phyloP scores from a whole-genome alignment of 2,797 vertebrate species.

The Leptoclinus maculatus region DNA sequence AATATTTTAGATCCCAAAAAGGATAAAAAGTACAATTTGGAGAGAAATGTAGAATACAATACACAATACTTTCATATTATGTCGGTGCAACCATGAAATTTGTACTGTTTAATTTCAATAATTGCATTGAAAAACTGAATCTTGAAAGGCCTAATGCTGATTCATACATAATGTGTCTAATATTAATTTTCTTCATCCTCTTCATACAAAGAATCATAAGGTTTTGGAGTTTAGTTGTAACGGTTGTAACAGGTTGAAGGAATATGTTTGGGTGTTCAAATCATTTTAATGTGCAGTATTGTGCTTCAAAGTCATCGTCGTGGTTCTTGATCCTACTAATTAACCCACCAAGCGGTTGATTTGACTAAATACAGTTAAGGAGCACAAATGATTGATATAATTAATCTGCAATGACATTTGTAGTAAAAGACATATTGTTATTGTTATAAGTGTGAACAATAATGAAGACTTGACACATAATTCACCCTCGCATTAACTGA shows the following conservation, averaged over 20 bases:
- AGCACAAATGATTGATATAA: not conserved
- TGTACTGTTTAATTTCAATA: not conserved
- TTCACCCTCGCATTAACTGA: not conserved
- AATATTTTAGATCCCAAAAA: not conserved
- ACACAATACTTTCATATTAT: conserved; percentile 7
- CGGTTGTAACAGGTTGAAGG: not conserved
- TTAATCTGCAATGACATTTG: conserved; percentile 3
- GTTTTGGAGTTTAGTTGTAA: not conserved
- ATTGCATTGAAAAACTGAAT: not conserved
- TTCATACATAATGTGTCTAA: not conserved
- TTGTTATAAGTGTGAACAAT: not conserved
- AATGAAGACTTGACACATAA: not conserved
- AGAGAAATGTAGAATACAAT: not conserved
- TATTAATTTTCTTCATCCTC: not conserved
- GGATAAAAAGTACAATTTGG: not conserved
- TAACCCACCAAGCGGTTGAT: not conserved
- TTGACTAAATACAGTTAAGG: not conserved
- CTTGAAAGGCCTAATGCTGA: not conserved
- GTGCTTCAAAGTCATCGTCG: not conserved
- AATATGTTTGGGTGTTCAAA: not conserved
- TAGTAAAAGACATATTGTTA: not conserved
- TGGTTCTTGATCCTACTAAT: not conserved
- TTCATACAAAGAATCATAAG: not conserved
- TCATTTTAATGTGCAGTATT: not conserved
- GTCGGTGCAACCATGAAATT: not conserved